phyloP scores from a whole-genome alignment of 1,140 invertebrate species.

The Macrostomum lignano region DNA sequence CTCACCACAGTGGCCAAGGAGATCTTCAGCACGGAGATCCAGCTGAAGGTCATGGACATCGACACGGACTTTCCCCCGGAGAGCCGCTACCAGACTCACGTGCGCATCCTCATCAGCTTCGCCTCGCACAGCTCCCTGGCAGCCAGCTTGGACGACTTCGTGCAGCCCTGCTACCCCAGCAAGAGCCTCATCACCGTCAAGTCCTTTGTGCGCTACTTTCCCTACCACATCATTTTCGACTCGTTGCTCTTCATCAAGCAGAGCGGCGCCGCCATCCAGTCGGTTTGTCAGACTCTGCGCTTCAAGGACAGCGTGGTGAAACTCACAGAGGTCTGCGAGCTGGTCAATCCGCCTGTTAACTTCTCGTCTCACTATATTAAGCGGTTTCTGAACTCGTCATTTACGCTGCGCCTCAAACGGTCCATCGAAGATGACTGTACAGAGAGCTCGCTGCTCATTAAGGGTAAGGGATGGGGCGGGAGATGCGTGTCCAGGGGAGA shows the following conservation, averaged over 20 bases:
- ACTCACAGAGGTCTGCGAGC: slow-evolving; percentile 12
- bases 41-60: slow-evolving; percentile 12
- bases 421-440: too few species aligned
- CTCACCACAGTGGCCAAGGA: slow-evolving; percentile 17
- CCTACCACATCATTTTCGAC: slow-evolving; percentile 28
- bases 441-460: too few species aligned
- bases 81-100: background rate
- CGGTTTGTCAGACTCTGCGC: slow-evolving; percentile 15
- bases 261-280: slow-evolving; percentile 14
- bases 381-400: slow-evolving; percentile 10
- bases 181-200: slow-evolving; percentile 7
- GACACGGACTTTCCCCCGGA: background rate
- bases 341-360: slow-evolving; percentile 23
- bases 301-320: background rate
- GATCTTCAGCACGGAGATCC: slow-evolving; percentile 17
- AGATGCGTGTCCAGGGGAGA: too few species aligned
- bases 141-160: slow-evolving; percentile 7
- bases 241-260: slow-evolving; percentile 17
- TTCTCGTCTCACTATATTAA: slow-evolving; percentile 19
- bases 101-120: slow-evolving; percentile 9
- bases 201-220: slow-evolving; percentile 19
- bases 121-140: slow-evolving; percentile 2
- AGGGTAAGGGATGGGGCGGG: too few species aligned
- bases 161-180: slow-evolving; percentile 7
- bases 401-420: too few species aligned